Percentiles rank a stretch among this genome's conserved stretches.
phyloP scores from a whole-genome alignment of 2,888 invertebrate species.

The Conistra vaccinii region DNA sequence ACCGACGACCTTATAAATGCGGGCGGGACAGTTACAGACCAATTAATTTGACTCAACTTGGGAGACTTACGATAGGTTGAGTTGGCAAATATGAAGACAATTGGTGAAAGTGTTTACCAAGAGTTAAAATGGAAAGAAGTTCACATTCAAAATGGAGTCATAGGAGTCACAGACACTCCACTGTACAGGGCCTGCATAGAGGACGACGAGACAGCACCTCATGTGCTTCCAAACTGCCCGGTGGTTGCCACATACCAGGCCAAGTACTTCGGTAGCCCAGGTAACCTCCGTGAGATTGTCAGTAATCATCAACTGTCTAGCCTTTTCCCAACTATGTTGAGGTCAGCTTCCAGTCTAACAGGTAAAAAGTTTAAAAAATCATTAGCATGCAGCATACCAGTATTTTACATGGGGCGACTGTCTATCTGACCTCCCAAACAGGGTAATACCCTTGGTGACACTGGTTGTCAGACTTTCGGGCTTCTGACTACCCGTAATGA shows the following conservation, averaged over 20 bases:
- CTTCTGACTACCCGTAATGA: no score
- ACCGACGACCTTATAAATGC: neutral
- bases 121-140: neutral
- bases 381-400: no score
- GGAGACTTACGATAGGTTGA: neutral
- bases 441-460: no score
- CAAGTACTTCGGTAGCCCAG: neutral
- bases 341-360: no score
- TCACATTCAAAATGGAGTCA: neutral
- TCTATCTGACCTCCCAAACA: no score
- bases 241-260: neutral
- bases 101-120: neutral
- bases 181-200: neutral
- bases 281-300: neutral
- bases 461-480: no score
- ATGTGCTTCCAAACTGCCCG: neutral
- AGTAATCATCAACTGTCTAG: no score
- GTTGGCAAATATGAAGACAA: no score
- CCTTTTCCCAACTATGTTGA: no score
- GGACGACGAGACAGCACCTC: neutral
- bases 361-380: no score
- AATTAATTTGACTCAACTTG: neutral
- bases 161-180: neutral
- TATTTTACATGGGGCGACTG: no score
- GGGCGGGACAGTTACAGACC: neutral